A percentile compares a stretch with the other conserved stretches of the same genome.
Evolutionary conservation across 1,140 invertebrate species (phyloP).

Genomic region (Pissodes strobi): DNA sequence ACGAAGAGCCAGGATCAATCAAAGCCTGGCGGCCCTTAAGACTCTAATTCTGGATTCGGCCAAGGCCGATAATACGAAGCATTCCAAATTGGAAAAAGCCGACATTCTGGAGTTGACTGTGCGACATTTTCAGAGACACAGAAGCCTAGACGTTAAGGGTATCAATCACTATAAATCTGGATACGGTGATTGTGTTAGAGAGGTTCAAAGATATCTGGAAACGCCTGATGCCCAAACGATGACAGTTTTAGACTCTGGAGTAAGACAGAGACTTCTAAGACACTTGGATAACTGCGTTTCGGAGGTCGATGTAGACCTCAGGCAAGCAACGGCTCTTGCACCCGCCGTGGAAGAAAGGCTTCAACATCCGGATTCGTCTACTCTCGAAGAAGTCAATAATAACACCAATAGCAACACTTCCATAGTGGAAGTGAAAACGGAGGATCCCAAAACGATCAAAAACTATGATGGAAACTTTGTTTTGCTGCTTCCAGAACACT

Average conservation of each 20-base stretch:
- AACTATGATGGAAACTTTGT: slow-evolving; percentile 54
- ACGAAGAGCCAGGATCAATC: slow-evolving; percentile 85
- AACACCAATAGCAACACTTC: slow-evolving; percentile 30
- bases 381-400: slow-evolving; percentile 48
- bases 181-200: slow-evolving; percentile 80
- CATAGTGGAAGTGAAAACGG: slow-evolving; percentile 19
- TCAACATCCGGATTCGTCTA: slow-evolving; percentile 38
- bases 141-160: slow-evolving; percentile 66
- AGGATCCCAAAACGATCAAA: slow-evolving; percentile 38
- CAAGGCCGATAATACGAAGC: slow-evolving; percentile 72
- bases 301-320: slow-evolving; percentile 70
- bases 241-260: slow-evolving; percentile 63
- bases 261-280: slow-evolving; percentile 69
- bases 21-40: slow-evolving; percentile 84
- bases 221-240: slow-evolving; percentile 68
- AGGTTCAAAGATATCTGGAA: slow-evolving; percentile 70
- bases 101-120: slow-evolving; percentile 93
- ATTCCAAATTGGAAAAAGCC: slow-evolving; percentile 87
- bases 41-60: slow-evolving; percentile 73
- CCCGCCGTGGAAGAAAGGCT: slow-evolving; percentile 34
- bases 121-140: slow-evolving; percentile 77
- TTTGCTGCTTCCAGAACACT: slow-evolving; percentile 54
- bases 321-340: slow-evolving; percentile 51
- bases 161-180: slow-evolving; percentile 68
- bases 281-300: slow-evolving; percentile 74